Percentiles rank a stretch among this genome's conserved stretches.
Evolutionary conservation across 2,888 invertebrate species (phyloP).

Genomic region (Eubasilissa splendida): DNA sequence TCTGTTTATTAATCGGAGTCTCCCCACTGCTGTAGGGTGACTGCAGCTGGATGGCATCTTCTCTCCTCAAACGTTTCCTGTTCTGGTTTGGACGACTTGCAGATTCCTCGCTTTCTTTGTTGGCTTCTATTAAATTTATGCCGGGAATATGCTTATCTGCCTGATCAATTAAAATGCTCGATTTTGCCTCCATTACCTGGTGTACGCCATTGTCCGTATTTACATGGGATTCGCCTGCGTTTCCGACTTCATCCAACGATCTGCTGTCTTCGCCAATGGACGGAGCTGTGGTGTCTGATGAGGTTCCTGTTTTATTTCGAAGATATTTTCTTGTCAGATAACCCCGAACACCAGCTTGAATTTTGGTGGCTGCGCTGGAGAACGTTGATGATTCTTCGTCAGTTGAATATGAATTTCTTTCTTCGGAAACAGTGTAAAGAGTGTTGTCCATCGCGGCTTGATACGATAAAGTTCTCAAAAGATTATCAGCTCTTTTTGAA

Average conservation of each 20-base stretch:
- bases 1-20: conserved; percentile 65
- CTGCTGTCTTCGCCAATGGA: conserved; percentile 66
- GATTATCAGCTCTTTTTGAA: conserved; percentile 15
- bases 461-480: conserved; percentile 31
- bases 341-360: conserved; percentile 80
- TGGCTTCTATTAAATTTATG: conserved; percentile 50
- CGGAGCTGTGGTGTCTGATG: conserved; percentile 63
- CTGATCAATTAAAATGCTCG: conserved; percentile 53
- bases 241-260: conserved; percentile 57
- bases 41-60: conserved; percentile 71
- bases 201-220: conserved; percentile 53
- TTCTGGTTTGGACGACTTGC: conserved; percentile 63
- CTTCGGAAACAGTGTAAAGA: conserved; percentile 72
- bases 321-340: conserved; percentile 75
- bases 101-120: conserved; percentile 47
- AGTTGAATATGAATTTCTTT: conserved; percentile 69
- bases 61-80: conserved; percentile 69
- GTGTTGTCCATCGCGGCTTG: conserved; percentile 36
- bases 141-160: conserved; percentile 49
- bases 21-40: conserved; percentile 64
- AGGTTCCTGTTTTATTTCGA: conserved; percentile 67
- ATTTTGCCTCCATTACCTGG: conserved; percentile 53
- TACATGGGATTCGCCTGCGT: conserved; percentile 24
- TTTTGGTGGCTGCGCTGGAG: conserved; percentile 76
- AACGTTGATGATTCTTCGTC: conserved; percentile 69